Base-by-base conservation (phyloP, 2,888 invertebrate genomes). In the Hesperia comma region DNA sequence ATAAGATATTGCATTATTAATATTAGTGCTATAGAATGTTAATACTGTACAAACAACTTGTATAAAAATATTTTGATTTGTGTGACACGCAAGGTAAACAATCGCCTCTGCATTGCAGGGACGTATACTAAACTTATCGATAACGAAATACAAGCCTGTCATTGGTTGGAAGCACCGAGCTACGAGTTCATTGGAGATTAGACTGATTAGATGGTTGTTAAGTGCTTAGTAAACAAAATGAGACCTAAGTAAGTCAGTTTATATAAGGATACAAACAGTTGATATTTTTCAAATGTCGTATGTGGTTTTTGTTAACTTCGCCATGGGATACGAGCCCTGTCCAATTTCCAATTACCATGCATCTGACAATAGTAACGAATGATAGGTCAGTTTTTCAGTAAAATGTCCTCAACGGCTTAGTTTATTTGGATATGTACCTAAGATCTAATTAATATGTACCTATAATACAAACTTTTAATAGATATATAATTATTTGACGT, bases 21-120 rank as follows among this genome's bases (percentile, higher is more conserved):
- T 17, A 15, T 12, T 19, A 19, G 6, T 19, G 7, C 0, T 7
- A 15, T n/a, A n/a, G n/a, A 5, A 15, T 15, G 19, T 2, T 15
- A 15, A 12, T 7, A 61, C 40, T 7, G 74, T 74, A 73, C 74
- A 74, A 40, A 73, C 73, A 49, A 72, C 64, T 6, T 53, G 21
- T 54, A 67, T 55, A 6, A 15, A 15, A 15, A 75, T 53, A 15
- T 63, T 57, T 63, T 74, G 75, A 69, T 67, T 71, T 33, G 67
- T 15, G 71, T 69, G 51, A 75, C 64, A 32, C 67, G 46, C n/a
- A 67, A 74, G 0, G 57, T 10, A 2, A 32, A 67, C 8, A 75
- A 17, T 75, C 73, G 17, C 69, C 15, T 19, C 12, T 69, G 55
- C 14, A 79, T 41, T 57, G 57, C 57, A 41, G 57, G 10, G 57